Base-by-base conservation (phyloP, 2,888 invertebrate species). In the Spilarctia lutea region DNA sequence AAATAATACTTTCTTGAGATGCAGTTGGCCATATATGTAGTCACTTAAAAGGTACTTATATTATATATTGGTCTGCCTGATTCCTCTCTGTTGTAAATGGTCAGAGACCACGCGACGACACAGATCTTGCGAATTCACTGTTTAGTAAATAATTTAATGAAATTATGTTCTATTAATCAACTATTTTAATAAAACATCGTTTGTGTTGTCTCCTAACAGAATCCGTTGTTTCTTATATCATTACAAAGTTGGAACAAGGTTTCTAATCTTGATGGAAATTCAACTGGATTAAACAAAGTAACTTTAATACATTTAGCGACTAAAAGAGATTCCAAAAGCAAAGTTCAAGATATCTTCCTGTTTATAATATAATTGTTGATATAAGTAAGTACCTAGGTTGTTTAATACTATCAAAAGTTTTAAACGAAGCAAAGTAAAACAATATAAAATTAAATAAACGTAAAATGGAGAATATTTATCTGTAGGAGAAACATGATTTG, bases 141-240 rank as follows among this genome's bases (percentile, higher is more conserved):
- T 20, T n/a, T 3, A n/a, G 3, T 56, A 3, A 56, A 56, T 11
- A 56, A 56, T 56, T n/a, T 11, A 13, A n/a, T 3, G 3, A n/a
- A 67, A 27, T 42, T 13, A 16, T 42, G 42, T 39, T 42, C 42
- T 16, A 67, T 42, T n/a, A 27, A 45, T 18, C 20, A 68, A 27
- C 13, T 16, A 60, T 60, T 60, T 13, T 18, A 6, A 45, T 18
- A 66, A 7, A 45, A 30, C 13, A 24, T 33, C 70, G 68, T 71
- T 72, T 79, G 75, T 76, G 75, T 75, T 80, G 75, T 56, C 78
- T 69, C 71, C 74, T 76, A 65, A 48, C 45, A 30, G 27, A 48
- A 68, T 33, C 48, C 4, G 33, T 48, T 48, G 13, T 48, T 48
- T 68, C 16, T 68, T 68, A 68, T 24, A 48, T 24, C 33, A 68